Percentiles rank a stretch among this genome's conserved stretches.
These are phyloP conservation scores for Amphipyra berbera DNA, from an alignment of 2,888 invertebrate species.

Conservation along the genomic window DNA sequence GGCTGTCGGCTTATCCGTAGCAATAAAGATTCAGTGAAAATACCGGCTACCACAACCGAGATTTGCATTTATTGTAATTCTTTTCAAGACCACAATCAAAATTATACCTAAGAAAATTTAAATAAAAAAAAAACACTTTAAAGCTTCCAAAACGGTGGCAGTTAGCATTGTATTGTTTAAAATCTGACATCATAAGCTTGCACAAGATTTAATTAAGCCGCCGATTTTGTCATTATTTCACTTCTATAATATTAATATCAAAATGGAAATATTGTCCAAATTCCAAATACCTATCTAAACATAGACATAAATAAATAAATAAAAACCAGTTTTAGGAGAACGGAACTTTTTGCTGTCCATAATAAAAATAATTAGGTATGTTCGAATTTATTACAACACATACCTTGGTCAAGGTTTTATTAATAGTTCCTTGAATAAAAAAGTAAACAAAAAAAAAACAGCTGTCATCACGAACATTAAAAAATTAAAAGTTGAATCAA, in stretches of 20 bases:
- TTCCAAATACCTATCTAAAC: background rate
- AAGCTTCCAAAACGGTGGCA: no score
- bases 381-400: background rate
- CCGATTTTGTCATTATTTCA: background rate
- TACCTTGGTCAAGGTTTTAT: conserved; percentile 14
- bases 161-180: background rate
- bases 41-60: no score
- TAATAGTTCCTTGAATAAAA: background rate
- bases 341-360: background rate
- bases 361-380: background rate
- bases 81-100: no score
- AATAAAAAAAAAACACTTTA: no score
- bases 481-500: no score
- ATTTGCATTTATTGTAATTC: no score
- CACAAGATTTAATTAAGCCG: conserved; percentile 7
- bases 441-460: background rate
- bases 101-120: no score
- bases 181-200: background rate
- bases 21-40: no score
- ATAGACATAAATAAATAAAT: background rate
- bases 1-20: no score
- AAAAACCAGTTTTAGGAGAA: conserved; percentile 13
- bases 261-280: background rate
- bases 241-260: background rate
- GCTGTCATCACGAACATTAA: no score